These are phyloP conservation scores for Danaus plexippus DNA, from an alignment of 1,140 invertebrate genomes.

Conservation along the genomic window DNA sequence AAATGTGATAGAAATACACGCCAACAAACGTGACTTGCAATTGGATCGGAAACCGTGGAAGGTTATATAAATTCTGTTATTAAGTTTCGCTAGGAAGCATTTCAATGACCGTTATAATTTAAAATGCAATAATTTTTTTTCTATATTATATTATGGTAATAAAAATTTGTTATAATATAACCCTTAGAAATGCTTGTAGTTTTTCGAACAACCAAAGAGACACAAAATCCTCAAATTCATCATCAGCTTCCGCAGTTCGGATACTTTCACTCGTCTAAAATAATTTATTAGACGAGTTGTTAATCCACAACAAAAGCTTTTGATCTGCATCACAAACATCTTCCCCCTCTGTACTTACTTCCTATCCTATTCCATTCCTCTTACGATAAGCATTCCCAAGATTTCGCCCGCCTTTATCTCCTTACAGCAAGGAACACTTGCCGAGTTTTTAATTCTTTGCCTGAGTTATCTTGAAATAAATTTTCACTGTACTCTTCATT, in stretches of 20 bases:
- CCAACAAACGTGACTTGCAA: not conserved
- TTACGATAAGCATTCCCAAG: slow-evolving; percentile 26
- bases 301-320: slow-evolving; percentile 54
- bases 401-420: slow-evolving; percentile 38
- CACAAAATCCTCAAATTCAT: slow-evolving; percentile 1
- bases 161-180: no score
- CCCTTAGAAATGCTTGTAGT: no score
- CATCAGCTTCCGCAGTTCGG: slow-evolving; percentile 1
- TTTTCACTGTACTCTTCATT: slow-evolving; percentile 11
- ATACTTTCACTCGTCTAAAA: slow-evolving; percentile 13
- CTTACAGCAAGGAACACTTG: slow-evolving; percentile 34
- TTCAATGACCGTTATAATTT: no score
- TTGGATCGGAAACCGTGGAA: no score
- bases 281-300: slow-evolving; percentile 39
- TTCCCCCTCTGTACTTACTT: not conserved
- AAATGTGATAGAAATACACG: slow-evolving; percentile 4
- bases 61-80: no score
- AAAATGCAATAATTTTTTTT: no score
- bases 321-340: slow-evolving; percentile 43
- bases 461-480: slow-evolving; percentile 17
- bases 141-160: no score
- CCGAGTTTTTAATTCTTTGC: slow-evolving; percentile 34
- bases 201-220: not conserved
- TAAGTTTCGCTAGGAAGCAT: no score
- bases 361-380: slow-evolving; percentile 3